These are phyloP conservation scores for Scylla paramamosain DNA, from an alignment of 1,140 invertebrate species.

Conservation along the genomic window DNA sequence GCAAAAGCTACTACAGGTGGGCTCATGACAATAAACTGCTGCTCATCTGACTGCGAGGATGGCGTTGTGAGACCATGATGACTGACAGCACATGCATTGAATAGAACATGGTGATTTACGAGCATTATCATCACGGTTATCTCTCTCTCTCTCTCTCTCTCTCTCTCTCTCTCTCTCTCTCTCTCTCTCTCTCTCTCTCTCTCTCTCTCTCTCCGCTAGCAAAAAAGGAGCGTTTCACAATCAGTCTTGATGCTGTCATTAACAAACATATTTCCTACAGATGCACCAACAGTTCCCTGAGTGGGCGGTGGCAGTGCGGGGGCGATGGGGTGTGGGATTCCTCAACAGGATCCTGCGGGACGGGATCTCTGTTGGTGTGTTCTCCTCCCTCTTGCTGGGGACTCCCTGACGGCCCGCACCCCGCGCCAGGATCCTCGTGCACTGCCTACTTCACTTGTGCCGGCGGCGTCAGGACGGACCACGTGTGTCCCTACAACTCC, in stretches of 20 bases:
- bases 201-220: too few species aligned
- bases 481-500: constrained; percentile 70
- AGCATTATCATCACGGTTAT: too few species aligned
- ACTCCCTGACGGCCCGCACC: constrained; percentile 73
- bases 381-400: constrained; percentile 76
- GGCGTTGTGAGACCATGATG: too few species aligned
- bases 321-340: constrained; percentile 71
- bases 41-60: too few species aligned
- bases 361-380: constrained; percentile 61
- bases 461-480: constrained; percentile 73
- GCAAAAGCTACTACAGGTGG: constrained; percentile 82
- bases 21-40: not conserved
- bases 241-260: not conserved
- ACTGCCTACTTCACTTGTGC: constrained; percentile 75
- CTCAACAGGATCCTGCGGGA: constrained; percentile 73
- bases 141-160: too few species aligned
- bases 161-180: too few species aligned
- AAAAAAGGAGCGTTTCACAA: not conserved
- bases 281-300: constrained; percentile 64
- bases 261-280: constrained; percentile 31
- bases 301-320: constrained; percentile 64
- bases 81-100: too few species aligned
- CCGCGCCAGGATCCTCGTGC: constrained; percentile 73
- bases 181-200: too few species aligned
- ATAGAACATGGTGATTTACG: too few species aligned